Percentiles rank a stretch among this genome's conserved stretches.
phyloP scores from a whole-genome alignment of 2,113 vertebrate genomes.

The Ceratotherium simum region DNA sequence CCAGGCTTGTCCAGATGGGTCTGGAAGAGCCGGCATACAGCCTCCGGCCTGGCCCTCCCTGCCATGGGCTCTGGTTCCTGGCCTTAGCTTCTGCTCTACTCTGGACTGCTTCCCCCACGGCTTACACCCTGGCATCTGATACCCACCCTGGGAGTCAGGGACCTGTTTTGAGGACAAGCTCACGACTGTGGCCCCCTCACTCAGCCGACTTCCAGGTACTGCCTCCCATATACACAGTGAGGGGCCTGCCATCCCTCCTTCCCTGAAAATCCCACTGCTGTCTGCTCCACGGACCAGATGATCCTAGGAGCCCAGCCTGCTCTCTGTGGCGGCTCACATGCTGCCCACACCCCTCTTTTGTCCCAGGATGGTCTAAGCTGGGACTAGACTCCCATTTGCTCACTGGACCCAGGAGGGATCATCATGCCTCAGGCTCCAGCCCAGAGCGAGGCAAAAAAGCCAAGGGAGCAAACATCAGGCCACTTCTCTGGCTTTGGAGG shows the following conservation, averaged over 20 bases:
- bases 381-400: background rate
- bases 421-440: background rate
- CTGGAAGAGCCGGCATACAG: background rate
- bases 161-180: background rate
- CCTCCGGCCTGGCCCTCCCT: background rate
- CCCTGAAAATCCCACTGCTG: background rate
- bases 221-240: background rate
- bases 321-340: background rate
- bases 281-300: background rate
- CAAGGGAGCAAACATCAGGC: background rate
- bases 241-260: background rate
- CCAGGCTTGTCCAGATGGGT: background rate
- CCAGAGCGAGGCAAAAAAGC: background rate
- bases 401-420: background rate
- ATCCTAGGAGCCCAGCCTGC: background rate
- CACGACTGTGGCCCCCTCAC: background rate
- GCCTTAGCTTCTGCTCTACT: background rate
- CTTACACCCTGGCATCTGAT: background rate
- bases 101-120: background rate
- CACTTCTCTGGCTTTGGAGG: background rate
- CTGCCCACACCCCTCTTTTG: background rate
- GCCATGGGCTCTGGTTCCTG: background rate
- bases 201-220: background rate
- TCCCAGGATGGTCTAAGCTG: background rate
- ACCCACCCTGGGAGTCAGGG: background rate